phyloP scores from a whole-genome alignment of 2,888 invertebrate genomes.

The Amblyjoppa fuscipennis region DNA sequence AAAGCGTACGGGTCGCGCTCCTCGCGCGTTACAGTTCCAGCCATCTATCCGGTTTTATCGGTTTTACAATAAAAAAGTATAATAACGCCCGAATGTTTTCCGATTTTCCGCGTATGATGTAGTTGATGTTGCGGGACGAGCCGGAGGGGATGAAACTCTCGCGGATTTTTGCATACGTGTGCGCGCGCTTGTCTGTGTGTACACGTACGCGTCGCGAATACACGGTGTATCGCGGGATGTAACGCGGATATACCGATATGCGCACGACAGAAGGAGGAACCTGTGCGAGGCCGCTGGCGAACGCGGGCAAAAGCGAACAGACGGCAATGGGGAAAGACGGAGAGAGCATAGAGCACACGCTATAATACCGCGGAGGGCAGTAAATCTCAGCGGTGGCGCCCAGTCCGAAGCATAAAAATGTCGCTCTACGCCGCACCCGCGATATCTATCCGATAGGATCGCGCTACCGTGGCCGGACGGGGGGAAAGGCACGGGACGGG shows the following conservation, averaged over 20 bases:
- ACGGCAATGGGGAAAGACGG: constrained; percentile 29
- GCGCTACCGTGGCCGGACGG: constrained; percentile 49
- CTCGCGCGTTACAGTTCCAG: constrained; percentile 65
- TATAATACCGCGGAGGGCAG: constrained; percentile 73
- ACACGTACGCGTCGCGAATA: not conserved
- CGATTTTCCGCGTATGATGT: constrained; percentile 75
- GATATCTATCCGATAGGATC: constrained; percentile 74
- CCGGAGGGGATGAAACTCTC: constrained; percentile 27
- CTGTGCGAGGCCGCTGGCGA: constrained; percentile 6
- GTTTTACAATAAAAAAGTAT: constrained; percentile 78
- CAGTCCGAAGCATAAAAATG: constrained; percentile 76
- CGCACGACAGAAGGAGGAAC: constrained; percentile 54
- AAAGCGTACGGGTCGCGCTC: constrained; percentile 44
- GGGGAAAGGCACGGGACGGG: constrained; percentile 25
- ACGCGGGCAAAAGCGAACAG: constrained; percentile 7
- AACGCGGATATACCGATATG: constrained; percentile 37
- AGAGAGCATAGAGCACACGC: constrained; percentile 57
- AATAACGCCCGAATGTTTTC: constrained; percentile 77
- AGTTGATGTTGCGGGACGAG: constrained; percentile 68
- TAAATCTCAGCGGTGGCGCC: constrained; percentile 76
- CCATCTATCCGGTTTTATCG: constrained; percentile 76
- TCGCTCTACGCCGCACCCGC: constrained; percentile 71
- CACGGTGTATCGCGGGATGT: not conserved
- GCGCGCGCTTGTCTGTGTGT: too few species aligned
- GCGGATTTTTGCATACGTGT: constrained; percentile 56